phyloP scores from a whole-genome alignment of 2,888 invertebrate species.

The Dioctria rufipes region DNA sequence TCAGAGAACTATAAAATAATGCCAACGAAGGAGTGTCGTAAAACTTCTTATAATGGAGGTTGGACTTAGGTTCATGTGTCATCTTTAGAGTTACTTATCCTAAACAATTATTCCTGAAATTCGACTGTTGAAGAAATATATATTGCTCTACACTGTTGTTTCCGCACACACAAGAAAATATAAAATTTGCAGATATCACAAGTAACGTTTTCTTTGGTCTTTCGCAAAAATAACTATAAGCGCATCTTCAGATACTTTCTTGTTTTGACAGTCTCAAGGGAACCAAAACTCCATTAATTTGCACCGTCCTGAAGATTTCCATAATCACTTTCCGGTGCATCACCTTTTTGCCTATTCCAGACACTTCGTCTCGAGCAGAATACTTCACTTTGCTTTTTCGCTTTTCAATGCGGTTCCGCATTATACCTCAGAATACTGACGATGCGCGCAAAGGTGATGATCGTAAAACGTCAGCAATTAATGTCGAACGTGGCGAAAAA shows the following conservation, averaged over 20 bases:
- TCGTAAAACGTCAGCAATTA: slow-evolving; percentile 53
- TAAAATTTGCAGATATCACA: too few species aligned
- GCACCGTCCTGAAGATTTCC: slow-evolving; percentile 44
- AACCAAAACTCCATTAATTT: slow-evolving; percentile 45
- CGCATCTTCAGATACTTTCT: neutral
- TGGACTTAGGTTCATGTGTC: too few species aligned
- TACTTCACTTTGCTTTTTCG: slow-evolving; percentile 26
- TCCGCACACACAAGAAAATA: too few species aligned
- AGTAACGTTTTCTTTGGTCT: too few species aligned
- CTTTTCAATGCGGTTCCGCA: slow-evolving; percentile 41
- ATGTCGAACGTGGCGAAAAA: slow-evolving; percentile 53
- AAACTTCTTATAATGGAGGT: too few species aligned
- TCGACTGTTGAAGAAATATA: too few species aligned
- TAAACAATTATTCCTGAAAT: too few species aligned
- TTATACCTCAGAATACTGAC: slow-evolving; percentile 22
- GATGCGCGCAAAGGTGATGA: slow-evolving; percentile 42
- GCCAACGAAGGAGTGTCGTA: too few species aligned
- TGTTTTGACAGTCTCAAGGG: slow-evolving; percentile 41
- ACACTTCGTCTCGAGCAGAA: neutral
- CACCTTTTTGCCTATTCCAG: slow-evolving; percentile 29
- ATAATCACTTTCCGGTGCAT: slow-evolving; percentile 43
- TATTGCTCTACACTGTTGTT: too few species aligned
- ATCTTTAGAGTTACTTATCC: too few species aligned
- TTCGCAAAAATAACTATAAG: neutral
- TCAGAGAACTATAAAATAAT: too few species aligned